Conservation (phyloP, 2,797 vertebrate genomes). For the Sparidentex hasta region DNA sequence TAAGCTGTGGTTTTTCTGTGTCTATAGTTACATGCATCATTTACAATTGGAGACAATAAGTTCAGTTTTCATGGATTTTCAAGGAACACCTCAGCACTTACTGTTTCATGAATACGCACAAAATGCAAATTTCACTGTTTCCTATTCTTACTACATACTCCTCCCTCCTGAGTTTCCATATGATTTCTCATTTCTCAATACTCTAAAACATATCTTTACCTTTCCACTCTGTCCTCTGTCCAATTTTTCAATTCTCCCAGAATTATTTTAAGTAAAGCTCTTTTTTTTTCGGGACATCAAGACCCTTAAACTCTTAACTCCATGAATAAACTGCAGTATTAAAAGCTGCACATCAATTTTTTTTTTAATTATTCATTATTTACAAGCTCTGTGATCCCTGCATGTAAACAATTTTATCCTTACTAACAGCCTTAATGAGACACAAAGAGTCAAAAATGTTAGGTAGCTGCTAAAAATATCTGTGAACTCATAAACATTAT, state of each 20-base stretch:
- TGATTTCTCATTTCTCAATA: not conserved
- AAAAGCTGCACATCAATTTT: not conserved
- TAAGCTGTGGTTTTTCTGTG: constrained; percentile 1
- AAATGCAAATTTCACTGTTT: constrained; percentile 3
- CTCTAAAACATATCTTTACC: not conserved
- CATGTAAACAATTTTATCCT: constrained; percentile 18
- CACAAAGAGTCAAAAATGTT: constrained; percentile 25
- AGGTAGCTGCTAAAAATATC: constrained; percentile 44
- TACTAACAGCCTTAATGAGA: constrained; percentile 27
- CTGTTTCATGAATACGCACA: not conserved
- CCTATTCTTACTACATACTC: constrained; percentile 6
- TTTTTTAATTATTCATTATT: constrained; percentile 7
- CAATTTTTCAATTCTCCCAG: too few relatives aligned
- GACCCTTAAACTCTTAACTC: not conserved
- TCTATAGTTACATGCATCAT: not conserved
- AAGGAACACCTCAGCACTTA: not conserved
- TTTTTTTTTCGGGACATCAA: not conserved
- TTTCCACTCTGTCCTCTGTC: not conserved
- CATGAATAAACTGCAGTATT: not conserved
- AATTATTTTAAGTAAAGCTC: not conserved
- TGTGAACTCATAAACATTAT: constrained; percentile 44
- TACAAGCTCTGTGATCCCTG: constrained; percentile 13
- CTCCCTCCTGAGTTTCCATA: not conserved
- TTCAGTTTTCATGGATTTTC: not conserved
- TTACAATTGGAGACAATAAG: not conserved